Base-by-base conservation (phyloP, 2,888 invertebrate genomes). In the Serrognathus titanus region DNA sequence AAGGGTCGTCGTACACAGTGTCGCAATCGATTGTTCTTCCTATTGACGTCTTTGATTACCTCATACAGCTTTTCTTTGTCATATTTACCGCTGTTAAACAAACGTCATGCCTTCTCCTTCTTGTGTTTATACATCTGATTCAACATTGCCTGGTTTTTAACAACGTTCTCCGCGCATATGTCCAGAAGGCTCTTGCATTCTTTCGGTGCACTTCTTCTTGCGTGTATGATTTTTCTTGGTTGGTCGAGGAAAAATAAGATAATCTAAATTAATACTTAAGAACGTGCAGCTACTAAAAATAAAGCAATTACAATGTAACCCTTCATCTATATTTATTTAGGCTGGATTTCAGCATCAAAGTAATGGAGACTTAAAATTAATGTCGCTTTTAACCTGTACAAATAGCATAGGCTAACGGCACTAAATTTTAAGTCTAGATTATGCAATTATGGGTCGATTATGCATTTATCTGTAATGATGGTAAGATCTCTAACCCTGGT, bases 1-100 rank as follows among this genome's bases (percentile, higher is more conserved):
- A 64, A 66, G 74, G 74, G 67, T 74, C 71, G 47, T 64, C 64
- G 41, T 64, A 62, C 10, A 69, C 51, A 40, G 52, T 47, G 37
- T 72, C 71, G 38, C 68, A 65, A 56, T 75, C 73, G 50, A 77
- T 69, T 59, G 72, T 69, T 60, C 62, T 76, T 76, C 57, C 70
- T 73, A 55, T 77, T 75, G 38, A 75, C 58, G 65, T 76, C 73
- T 52, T 69, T 64, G 16, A 76, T 61, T 4, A 70, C 66, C 10
- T 63, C 64, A 57, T 76, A 75, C 51, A 72, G 63, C 10, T 61
- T 51, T 8, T 60, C 59, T 16, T 58, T 57, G 11, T 60, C 49
- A 41, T 52, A 62, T 35, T 48, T 53, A 52, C 74, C 70, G 11
- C 64, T 66, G 58, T 74, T 71, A 8, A 75, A 66, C 54, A 73